Evolutionary conservation across 1,140 invertebrate genomes (phyloP).

Genomic region (Lordiphosa stackelbergi): DNA sequence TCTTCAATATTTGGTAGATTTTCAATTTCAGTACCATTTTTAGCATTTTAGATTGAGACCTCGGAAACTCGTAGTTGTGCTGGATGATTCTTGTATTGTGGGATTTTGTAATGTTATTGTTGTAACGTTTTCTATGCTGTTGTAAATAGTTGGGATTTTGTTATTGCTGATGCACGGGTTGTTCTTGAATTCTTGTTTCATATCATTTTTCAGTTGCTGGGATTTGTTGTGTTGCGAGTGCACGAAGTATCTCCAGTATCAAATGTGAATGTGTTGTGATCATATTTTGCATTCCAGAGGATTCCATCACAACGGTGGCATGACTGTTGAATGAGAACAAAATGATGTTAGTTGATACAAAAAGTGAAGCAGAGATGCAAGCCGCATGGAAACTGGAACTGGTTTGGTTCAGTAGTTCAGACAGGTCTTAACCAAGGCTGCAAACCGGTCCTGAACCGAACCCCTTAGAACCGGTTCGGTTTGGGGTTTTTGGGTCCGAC

Average conservation of each 20-base stretch:
- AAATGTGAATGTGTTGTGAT: constrained; percentile 97
- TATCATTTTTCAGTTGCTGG: constrained; percentile 95
- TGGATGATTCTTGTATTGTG: constrained; percentile 16
- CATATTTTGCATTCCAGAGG: constrained; percentile 97
- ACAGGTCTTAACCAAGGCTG: too few species aligned
- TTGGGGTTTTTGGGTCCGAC: too few species aligned
- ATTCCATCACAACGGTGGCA: constrained; percentile 99
- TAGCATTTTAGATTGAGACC: too few species aligned
- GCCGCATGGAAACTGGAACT: too few species aligned
- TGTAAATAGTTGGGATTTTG: background rate
- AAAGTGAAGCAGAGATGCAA: background rate
- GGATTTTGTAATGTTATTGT: constrained; percentile 24
- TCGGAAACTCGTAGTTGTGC: too few species aligned
- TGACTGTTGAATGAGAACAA: constrained; percentile 82
- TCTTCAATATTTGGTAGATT: too few species aligned
- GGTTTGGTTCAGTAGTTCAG: too few species aligned
- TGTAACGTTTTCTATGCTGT: constrained; percentile 1
- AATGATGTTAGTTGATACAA: background rate
- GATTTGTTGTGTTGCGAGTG: constrained; percentile 97
- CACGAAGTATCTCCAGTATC: constrained; percentile 98
- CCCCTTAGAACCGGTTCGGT: too few species aligned
- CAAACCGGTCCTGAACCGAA: too few species aligned
- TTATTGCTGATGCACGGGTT: constrained; percentile 12
- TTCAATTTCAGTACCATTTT: too few species aligned
- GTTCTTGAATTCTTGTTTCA: constrained; percentile 65